A percentile compares a stretch with the other conserved stretches of the same genome.
Evolutionary conservation across 1,140 invertebrate species (phyloP).

Genomic region (Dryas iulia): DNA sequence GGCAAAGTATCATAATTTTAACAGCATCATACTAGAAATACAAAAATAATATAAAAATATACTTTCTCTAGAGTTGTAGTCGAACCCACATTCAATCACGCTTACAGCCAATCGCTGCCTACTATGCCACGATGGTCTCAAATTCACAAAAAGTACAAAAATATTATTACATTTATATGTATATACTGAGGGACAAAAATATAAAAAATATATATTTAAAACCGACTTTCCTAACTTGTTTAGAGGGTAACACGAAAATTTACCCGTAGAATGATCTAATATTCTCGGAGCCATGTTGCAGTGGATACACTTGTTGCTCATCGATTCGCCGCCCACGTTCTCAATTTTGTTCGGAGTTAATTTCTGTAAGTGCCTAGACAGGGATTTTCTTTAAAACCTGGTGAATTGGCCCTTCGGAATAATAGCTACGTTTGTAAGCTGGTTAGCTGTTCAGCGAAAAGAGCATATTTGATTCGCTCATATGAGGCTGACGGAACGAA

Average conservation of each 20-base stretch:
- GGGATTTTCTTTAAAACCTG: constrained; percentile 39
- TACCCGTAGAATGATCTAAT: constrained; percentile 33
- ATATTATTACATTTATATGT: too few species aligned
- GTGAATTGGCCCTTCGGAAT: constrained; percentile 17
- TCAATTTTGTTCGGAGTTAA: constrained; percentile 48
- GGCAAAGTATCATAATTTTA: too few species aligned
- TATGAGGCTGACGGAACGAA: background rate
- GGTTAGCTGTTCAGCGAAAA: background rate
- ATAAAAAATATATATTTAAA: too few species aligned
- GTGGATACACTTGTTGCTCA: constrained; percentile 62
- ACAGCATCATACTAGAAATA: too few species aligned
- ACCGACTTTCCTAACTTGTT: background rate
- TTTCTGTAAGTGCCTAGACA: constrained; percentile 50
- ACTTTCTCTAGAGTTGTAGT: too few species aligned
- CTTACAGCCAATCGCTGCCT: too few species aligned
- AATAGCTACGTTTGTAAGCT: constrained; percentile 22
- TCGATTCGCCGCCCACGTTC: constrained; percentile 48
- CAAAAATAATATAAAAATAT: too few species aligned
- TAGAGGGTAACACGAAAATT: constrained; percentile 25
- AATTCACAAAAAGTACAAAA: too few species aligned
- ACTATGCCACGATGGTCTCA: too few species aligned
- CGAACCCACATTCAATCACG: too few species aligned
- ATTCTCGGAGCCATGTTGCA: constrained; percentile 26
- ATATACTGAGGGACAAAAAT: too few species aligned
- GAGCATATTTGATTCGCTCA: background rate